phyloP scores from a whole-genome alignment of 2,797 vertebrate genomes.

The Trematomus bernacchii region DNA sequence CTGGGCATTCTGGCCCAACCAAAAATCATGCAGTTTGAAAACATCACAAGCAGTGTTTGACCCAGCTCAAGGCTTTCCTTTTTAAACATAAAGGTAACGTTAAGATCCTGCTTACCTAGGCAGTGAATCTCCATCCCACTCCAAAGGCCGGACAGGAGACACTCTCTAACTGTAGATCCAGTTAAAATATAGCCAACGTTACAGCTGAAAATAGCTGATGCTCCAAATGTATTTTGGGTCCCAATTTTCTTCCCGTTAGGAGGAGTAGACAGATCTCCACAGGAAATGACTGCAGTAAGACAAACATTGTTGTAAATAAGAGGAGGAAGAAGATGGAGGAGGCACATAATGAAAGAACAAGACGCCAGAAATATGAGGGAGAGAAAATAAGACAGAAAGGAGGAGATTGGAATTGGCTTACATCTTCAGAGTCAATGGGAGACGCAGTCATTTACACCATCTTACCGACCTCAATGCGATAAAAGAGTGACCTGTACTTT shows the following conservation, averaged over 20 bases:
- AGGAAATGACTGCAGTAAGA: conserved; percentile 93
- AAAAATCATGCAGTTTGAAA: conserved; percentile 36
- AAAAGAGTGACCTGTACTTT: conserved; percentile 69
- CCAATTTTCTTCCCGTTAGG: conserved; percentile 99
- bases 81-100: conserved; percentile 45
- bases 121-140: conserved; percentile 94
- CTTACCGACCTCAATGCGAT: conserved; percentile 61
- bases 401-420: conserved; percentile 62
- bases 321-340: conserved; percentile 19
- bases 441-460: conserved; percentile 68
- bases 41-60: conserved; percentile 34
- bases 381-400: conserved; percentile 34
- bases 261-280: conserved; percentile 92
- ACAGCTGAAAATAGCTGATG: conserved; percentile 97
- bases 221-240: conserved; percentile 95
- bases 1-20: conserved; percentile 16
- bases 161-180: conserved; percentile 94
- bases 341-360: conserved; percentile 13
- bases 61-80: conserved; percentile 40
- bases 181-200: conserved; percentile 93
- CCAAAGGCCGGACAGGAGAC: conserved; percentile 96
- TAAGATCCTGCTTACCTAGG: conserved; percentile 88
- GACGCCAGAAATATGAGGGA: conserved; percentile 33
- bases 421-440: conserved; percentile 68
- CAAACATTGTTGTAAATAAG: conserved; percentile 50